Base-by-base conservation (phyloP, 2,888 invertebrate genomes). In the Labia minor region DNA sequence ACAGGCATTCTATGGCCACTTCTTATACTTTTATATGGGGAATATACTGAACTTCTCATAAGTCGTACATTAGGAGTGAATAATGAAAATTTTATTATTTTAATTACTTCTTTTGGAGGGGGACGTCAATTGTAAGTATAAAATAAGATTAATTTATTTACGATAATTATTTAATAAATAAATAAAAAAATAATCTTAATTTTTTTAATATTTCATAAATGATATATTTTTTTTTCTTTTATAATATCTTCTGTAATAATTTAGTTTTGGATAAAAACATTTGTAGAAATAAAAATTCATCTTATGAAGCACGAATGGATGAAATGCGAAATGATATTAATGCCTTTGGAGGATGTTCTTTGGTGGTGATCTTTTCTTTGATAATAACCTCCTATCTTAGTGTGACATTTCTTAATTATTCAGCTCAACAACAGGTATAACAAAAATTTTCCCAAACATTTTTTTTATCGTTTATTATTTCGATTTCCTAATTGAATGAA, bases 1-100 rank as follows among this genome's bases (percentile, higher is more conserved):
- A 80, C 81, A 61, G 81, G 81, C 0, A 75, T 77, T 1, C 80
- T 81, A 0, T 76, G 81, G 1, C 70, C 70, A 1, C 1, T 68
- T 10, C 67, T 70, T 61, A 70, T 68, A 18, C 67, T 70, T 19
- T 63, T 70, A 19, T 70, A 70, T 62, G 70, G 70, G n/a, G 70
- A 70, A 65, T 70, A 63, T 63, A 68, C 69, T 1, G 67, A 68
- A 8, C 64, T 69, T 19, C 61, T 70, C 3, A 68, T 70, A 37
- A 68, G 68, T 18, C 68, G 70, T 11, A 63, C 66, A 19, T 33
- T 49, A 61, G 68, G 65, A 20, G 64, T 65, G 18, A 33, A 37
- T 14, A 67, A 68, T 1, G 67, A 68, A n/a, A 65, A 62, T 1
- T 62, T 20, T 11, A 63, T 66, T 1, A 33, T 64, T 3, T 6